Base-by-base conservation (phyloP, 2,797 vertebrate species). In the Peromyscus attwateri region DNA sequence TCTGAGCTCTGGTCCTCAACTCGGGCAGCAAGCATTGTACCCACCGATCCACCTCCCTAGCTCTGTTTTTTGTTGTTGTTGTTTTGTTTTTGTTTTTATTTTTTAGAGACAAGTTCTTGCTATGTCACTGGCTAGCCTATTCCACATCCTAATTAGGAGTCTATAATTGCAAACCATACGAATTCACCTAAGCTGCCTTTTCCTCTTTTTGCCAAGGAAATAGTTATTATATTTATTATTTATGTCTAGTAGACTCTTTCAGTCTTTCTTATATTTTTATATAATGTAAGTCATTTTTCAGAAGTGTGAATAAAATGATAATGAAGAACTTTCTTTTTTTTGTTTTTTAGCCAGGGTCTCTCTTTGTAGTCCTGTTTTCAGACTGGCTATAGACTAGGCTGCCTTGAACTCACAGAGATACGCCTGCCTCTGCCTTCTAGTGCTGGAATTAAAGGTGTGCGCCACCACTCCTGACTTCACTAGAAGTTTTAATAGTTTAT, bases 191-290 rank as follows among this genome's bases (percentile, higher is more conserved):
- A 91, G 29, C 23, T 60, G 75, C 87, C 37, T 75, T 88, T 43
- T n/a, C n/a, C 27, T 94, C 55, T 70, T 2, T 83, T 3, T 83
- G 57, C 27, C 31, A 92, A 88, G 52, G 73, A 89, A 94, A 68
- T 52, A 60, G n/a, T 68, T 62, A 31, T 83, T 31, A 68, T 14
- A 17, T 71, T 84, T 64, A 70, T 80, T 46, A 31, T 84, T 62
- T 71, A 37, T 46, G 17, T 85, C 82, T 75, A 91, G 0, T 93
- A 70, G 25, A 57, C 27, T 81, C 37, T 79, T 70, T 66, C 64
- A 76, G 89, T 25, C 37, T 93, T 94, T 94, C 95, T 84, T 83
- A 76, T 94, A 27, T 64, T 57, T 60, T 60, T 60, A 60, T 60
- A 60, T 23, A 60, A 23, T 60, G 7, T 60, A 60, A 60, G 71